Evolutionary conservation across 2,797 vertebrate species (phyloP), one percentile per base, ranked within the genome.

Genomic region (Danio aesculapii): DNA sequence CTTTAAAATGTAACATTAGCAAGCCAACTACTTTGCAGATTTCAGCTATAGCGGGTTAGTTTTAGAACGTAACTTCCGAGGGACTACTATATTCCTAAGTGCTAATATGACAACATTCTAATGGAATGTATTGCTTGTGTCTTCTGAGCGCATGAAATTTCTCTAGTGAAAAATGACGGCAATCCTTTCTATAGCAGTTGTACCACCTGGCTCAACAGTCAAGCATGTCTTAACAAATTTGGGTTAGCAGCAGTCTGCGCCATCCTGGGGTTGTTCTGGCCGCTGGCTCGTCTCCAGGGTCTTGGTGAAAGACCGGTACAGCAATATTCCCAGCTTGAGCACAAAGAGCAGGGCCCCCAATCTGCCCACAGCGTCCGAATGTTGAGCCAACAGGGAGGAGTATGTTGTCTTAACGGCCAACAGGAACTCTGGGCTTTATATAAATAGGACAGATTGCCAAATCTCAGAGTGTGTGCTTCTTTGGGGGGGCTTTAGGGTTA

Each of bases 391-490:
- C 74, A 77, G 75, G 71, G 71, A 74, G 69, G 50, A 73, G 59
- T 55, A 73, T 80, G 77, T 73, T 57, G 58, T 72, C 58, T 72
- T 80, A 72, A 80, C 69, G 21, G 70, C 53, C 50, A 79, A 77
- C 69, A 61, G 76, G 62, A 74, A 68, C 53, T 50, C 58, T 63
- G 55, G 69, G 55, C 70, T 77, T 64, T 59, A 77, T 67, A 75
- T 62, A 83, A 76, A 87, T 44, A 72, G 70, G 78, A 81, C 82
- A 81, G 7, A 1, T 77, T 88, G 84, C 17, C 88, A 86, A 61
- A 84, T 52, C 68, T 67, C 58, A 86, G 76, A 83, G 57, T 87
- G 84, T 82, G 55, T 84, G 85, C 77, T 83, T 80, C 57, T 86
- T 81, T 86, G 47, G 19, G 77, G 77, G 76, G 63, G 47, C 43